Conservation (phyloP, 64 coral and sea anemone species). For the Dendronephthya gigantea region DNA sequence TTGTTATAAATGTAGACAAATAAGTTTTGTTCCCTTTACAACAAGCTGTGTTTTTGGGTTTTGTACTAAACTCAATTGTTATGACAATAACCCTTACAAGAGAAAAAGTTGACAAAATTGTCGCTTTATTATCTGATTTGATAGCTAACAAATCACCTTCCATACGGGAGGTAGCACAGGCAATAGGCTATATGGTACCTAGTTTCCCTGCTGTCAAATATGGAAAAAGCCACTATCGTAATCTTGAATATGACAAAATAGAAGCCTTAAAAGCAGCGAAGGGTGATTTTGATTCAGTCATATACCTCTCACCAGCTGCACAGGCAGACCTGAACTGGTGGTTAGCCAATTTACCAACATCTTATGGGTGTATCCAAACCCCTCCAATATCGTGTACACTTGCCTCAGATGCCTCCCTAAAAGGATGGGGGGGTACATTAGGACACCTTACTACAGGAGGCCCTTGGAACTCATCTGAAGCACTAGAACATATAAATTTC, state of each 20-base stretch:
- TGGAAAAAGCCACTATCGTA: conserved; percentile 33
- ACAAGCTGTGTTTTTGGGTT: conserved; percentile 44
- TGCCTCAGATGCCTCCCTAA: background rate
- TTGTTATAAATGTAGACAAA: conserved; percentile 38
- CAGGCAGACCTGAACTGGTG: background rate
- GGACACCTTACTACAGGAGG: background rate
- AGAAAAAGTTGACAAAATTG: conserved; percentile 3
- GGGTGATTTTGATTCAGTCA: conserved; percentile 36
- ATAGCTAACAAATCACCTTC: background rate
- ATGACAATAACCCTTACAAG: conserved; percentile 17
- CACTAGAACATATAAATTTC: conserved; percentile 15
- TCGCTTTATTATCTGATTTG: background rate
- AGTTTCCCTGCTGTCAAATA: conserved; percentile 26
- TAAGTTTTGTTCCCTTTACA: conserved; percentile 36
- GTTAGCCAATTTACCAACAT: background rate
- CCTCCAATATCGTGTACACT: background rate
- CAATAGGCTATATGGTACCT: conserved; percentile 23
- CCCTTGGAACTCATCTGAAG: background rate
- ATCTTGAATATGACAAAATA: conserved; percentile 37
- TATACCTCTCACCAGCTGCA: conserved; percentile 22
- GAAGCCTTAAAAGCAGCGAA: background rate
- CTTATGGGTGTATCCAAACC: background rate
- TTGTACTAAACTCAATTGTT: conserved; percentile 35
- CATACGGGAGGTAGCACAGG: conserved; percentile 25
- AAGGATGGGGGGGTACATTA: background rate